Conservation (phyloP, 2,888 invertebrate species). For the Cephus sareptanus region DNA sequence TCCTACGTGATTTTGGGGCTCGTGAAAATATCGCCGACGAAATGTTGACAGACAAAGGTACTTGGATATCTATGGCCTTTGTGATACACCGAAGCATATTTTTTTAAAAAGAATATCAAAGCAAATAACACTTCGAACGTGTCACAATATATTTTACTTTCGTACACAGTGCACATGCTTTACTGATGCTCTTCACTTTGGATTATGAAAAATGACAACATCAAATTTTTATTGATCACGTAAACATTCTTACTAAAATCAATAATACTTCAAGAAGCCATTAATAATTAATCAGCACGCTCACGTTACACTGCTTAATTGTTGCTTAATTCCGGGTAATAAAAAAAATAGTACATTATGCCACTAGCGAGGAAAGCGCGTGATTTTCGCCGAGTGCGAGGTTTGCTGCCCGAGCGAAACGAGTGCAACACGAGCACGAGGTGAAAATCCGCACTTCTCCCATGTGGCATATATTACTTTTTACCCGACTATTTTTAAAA, state of each 20-base stretch:
- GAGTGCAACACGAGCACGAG: too few species aligned
- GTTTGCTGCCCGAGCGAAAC: too few species aligned
- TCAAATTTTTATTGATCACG: background rate
- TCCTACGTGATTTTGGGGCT: slow-evolving; percentile 78
- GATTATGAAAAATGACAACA: background rate
- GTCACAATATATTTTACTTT: background rate
- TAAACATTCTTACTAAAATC: background rate
- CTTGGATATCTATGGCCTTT: background rate
- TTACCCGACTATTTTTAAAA: too few species aligned
- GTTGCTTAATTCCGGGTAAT: background rate
- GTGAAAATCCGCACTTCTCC: too few species aligned
- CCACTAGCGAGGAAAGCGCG: too few species aligned
- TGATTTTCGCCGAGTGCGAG: too few species aligned
- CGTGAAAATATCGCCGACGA: slow-evolving; percentile 74
- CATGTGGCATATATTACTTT: too few species aligned
- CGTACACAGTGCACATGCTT: background rate
- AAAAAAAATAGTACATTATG: too few species aligned
- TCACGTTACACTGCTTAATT: background rate
- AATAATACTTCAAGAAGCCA: background rate
- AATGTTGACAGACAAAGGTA: slow-evolving; percentile 85
- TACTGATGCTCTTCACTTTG: background rate
- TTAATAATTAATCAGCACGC: background rate
- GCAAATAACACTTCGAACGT: background rate
- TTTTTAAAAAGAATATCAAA: background rate
- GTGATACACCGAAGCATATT: background rate